phyloP scores from a whole-genome alignment of 2,888 invertebrate genomes.

The Buathra laborator region DNA sequence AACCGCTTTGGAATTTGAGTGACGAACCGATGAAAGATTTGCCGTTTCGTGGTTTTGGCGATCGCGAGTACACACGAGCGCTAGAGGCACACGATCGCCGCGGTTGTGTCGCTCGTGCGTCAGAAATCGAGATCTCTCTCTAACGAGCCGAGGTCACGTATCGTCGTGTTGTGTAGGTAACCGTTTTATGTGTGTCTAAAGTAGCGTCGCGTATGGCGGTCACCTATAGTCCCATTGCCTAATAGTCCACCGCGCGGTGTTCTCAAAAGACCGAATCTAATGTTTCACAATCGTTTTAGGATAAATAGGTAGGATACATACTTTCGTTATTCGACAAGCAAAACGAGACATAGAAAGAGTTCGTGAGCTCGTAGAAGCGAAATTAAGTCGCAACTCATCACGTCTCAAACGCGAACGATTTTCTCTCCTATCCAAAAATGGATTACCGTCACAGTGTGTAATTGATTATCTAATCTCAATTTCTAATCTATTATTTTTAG shows the following conservation, averaged over 20 bases:
- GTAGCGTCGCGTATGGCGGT: slow-evolving; percentile 2
- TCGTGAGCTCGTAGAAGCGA: slow-evolving; percentile 9
- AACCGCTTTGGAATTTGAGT: background rate
- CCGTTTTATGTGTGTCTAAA: slow-evolving; percentile 26
- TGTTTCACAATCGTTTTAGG: slow-evolving; percentile 52
- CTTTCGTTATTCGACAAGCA: slow-evolving; percentile 57
- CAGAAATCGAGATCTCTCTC: slow-evolving; percentile 57
- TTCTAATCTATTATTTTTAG: background rate
- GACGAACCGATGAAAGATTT: background rate
- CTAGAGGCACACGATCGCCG: slow-evolving; percentile 17
- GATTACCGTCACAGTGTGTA: slow-evolving; percentile 27
- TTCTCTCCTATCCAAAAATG: slow-evolving; percentile 45
- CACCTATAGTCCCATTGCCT: slow-evolving; percentile 35
- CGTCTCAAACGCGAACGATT: slow-evolving; percentile 39
- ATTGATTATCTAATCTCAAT: slow-evolving; percentile 44
- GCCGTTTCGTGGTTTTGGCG: slow-evolving; percentile 22
- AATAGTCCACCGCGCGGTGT: slow-evolving; percentile 37
- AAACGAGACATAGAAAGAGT: background rate
- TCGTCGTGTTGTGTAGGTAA: slow-evolving; percentile 36
- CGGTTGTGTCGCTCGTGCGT: slow-evolving; percentile 45
- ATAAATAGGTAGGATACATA: slow-evolving; percentile 51
- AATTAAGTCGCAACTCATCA: slow-evolving; percentile 25
- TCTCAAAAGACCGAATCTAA: slow-evolving; percentile 46
- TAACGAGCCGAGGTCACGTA: slow-evolving; percentile 63
- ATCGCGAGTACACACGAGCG: background rate